Conservation (phyloP, 2,888 invertebrate species). For the Hydropsyche betteni region DNA sequence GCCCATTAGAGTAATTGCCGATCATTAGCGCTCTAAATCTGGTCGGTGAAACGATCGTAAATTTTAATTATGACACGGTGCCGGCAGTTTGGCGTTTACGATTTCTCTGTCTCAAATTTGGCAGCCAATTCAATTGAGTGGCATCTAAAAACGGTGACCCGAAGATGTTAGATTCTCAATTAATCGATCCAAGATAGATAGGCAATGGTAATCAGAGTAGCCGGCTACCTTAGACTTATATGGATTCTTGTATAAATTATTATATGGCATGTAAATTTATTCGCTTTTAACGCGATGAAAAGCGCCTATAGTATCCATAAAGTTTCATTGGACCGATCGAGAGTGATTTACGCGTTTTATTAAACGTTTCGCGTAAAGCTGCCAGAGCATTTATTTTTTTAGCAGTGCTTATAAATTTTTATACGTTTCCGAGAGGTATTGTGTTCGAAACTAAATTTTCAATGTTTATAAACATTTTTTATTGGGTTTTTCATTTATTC, state of each 20-base stretch:
- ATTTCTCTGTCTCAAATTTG: slow-evolving; percentile 8
- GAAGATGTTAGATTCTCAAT: background rate
- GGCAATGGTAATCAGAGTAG: slow-evolving; percentile 2
- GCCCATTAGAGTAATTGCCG: slow-evolving; percentile 8
- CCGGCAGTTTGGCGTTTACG: background rate
- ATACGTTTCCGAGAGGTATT: too few species aligned
- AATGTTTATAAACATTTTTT: too few species aligned
- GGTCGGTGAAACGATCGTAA: slow-evolving; percentile 19
- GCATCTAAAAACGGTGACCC: slow-evolving; percentile 5
- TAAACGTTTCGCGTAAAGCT: too few species aligned
- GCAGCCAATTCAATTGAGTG: slow-evolving; percentile 26
- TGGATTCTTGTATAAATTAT: slow-evolving; percentile 11
- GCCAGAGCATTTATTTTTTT: too few species aligned
- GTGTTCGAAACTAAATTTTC: too few species aligned
- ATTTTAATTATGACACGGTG: slow-evolving; percentile 37
- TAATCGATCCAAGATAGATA: background rate
- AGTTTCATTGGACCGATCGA: slow-evolving; percentile 9
- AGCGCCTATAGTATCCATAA: background rate
- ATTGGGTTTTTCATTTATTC: too few species aligned
- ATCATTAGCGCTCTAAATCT: slow-evolving; percentile 2
- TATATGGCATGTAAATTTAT: too few species aligned
- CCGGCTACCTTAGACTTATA: background rate
- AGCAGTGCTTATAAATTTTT: too few species aligned
- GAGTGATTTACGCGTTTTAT: too few species aligned
- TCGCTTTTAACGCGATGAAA: slow-evolving; percentile 2